Evolutionary conservation across 1,140 invertebrate genomes (phyloP), one percentile per base, ranked within the genome.

Genomic region (Dinoponera quadriceps): DNA sequence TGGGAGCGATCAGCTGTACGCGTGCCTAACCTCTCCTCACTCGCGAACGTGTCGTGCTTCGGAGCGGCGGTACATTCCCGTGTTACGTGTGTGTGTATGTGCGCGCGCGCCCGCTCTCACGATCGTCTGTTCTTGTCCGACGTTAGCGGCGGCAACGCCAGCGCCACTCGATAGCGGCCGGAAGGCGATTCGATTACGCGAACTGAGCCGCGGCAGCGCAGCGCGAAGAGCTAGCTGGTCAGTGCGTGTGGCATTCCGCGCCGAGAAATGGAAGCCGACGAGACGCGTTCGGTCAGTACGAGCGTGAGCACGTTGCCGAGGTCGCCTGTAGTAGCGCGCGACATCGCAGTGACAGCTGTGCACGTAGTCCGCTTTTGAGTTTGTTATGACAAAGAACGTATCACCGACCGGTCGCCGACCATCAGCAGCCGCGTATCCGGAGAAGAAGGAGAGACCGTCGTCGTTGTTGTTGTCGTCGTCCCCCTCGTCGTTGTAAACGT

Each of bases 221-320:
- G 38, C 38, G 20, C 60, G 74, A 51, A 68, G 82, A 87, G 74
- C 83, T 33, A n/a, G 33, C 33, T 44, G 62, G 73, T 88, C 90
- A 91, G 91, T 92, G 71, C 86, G 87, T 90, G 91, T 88, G 86
- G 54, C 88, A 92, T 92, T 92, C 83, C 89, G 86, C 86, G 87
- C 80, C 85, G 91, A 92, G 92, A 93, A 92, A 93, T 93, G 93
- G 92, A 93, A 92, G 87, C 85, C 86, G 89, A 92, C 88, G 90
- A 90, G 83, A 89, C 89, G 85, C 51, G 85, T 82, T 78, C 75
- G 81, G 75, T 18, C 60, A 44, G 14, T 18, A 77, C 62, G 60
- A 80, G 57, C 59, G 82, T 51, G 81, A 90, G 68, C 86, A 85
- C 88, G 89, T 89, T 89, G 82, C 71, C 74, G 72, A 86, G 18